Percentiles rank a stretch among this genome's conserved stretches.
phyloP scores from a whole-genome alignment of 2,888 invertebrate genomes.

The Drosophila ustulata region DNA sequence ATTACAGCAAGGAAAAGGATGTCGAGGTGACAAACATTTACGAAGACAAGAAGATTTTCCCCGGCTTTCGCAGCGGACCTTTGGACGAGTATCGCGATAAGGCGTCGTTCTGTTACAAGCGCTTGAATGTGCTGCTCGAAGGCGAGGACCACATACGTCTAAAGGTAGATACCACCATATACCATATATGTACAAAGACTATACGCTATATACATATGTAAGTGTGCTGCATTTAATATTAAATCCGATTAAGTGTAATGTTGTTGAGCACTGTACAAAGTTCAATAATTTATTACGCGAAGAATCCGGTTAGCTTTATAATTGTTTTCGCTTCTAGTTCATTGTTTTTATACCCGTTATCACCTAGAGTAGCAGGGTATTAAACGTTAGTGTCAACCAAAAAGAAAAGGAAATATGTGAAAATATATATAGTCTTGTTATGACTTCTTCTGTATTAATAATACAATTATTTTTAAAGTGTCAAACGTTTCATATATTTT shows the following conservation, averaged over 20 bases:
- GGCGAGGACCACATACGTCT: conserved; percentile 86
- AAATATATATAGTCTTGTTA: too few relatives aligned
- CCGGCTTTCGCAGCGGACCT: conserved; percentile 88
- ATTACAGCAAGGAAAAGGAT: conserved; percentile 49
- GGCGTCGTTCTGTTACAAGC: conserved; percentile 90
- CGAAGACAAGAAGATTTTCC: conserved; percentile 85
- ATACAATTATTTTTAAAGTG: too few relatives aligned
- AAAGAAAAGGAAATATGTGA: not conserved
- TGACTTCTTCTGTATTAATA: too few relatives aligned
- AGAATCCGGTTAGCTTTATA: not conserved
- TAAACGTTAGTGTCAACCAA: not conserved
- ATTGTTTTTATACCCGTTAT: not conserved
- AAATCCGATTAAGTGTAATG: not conserved
- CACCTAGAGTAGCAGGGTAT: not conserved
- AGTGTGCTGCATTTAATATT: not conserved
- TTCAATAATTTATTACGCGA: conserved; percentile 23
- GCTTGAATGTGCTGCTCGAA: conserved; percentile 86
- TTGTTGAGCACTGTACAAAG: conserved; percentile 43
- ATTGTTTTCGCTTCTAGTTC: not conserved
- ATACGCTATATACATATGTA: not conserved
- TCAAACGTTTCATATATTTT: too few relatives aligned
- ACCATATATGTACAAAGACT: not conserved
- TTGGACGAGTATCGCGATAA: conserved; percentile 88
- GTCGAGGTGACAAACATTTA: conserved; percentile 59
- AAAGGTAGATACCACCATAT: conserved; percentile 84